Base-by-base conservation (phyloP, 2,797 vertebrate species). In the Notolepis coatsorum region DNA sequence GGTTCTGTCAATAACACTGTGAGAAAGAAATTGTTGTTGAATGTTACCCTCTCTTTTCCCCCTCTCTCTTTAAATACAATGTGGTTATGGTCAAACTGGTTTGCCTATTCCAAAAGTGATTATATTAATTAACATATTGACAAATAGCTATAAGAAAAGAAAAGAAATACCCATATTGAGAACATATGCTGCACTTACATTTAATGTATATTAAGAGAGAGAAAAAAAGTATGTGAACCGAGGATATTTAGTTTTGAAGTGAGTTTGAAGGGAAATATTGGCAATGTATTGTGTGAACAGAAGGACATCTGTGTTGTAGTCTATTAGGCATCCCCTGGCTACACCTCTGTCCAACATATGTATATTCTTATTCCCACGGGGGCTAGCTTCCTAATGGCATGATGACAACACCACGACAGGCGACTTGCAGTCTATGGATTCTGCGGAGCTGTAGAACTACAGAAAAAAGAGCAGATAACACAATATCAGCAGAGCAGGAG, bases 341-440 rank as follows among this genome's bases (percentile, higher is more conserved):
- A 13, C 65, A 72, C 59, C 75, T 84, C 78, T 80, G 81, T 66
- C 75, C 30, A 56, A 52, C 80, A 80, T 82, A 85, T 71, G 77
- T 42, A 73, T 37, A 15, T 5, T 64, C 33, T 63, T 63, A 66
- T 57, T 69, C 75, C 65, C 73, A 39, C 62, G 3, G 65, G 59
- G n/a, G n/a, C n/a, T n/a, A 71, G 38, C 38, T 5, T 55, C 71
- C 56, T 48, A 4, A 52, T 0, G 37, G 35, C 39, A 7, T 15
- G 3, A 31, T 43, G 67, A 42, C 21, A 21, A 25, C 3, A 2
- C 38, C 23, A 8, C 27, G 10, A n/a, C n/a, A n/a, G n/a, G n/a
- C n/a, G n/a, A n/a, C n/a, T n/a, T n/a, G n/a, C n/a, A n/a, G n/a
- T n/a, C n/a, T n/a, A n/a, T n/a, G n/a, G n/a, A n/a, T n/a, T n/a